phyloP scores from a whole-genome alignment of 2,888 invertebrate genomes.

The Lordiphosa fenestrarum region DNA sequence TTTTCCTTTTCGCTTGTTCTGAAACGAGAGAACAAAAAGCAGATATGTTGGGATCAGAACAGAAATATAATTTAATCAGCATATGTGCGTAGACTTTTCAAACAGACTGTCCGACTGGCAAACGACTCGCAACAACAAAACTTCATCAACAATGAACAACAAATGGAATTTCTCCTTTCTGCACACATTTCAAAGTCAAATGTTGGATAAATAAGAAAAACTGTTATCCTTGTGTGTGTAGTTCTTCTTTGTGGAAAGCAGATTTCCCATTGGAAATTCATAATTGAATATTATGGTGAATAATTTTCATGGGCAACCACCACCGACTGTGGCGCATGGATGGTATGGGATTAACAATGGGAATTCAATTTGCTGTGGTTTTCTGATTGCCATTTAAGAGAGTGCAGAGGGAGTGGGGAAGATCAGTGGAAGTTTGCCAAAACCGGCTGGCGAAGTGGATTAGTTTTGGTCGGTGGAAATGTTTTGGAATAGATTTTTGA shows the following conservation, averaged over 20 bases:
- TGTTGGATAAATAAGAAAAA: conserved; percentile 37
- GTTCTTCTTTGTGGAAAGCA: conserved; percentile 5
- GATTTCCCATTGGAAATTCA: conserved; percentile 30
- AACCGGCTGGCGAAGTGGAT: no score
- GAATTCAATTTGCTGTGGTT: conserved; percentile 26
- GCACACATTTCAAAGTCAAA: conserved; percentile 36
- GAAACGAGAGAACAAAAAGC: not conserved
- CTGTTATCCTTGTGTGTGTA: conserved; percentile 19
- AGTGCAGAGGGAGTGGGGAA: not conserved
- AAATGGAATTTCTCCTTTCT: conserved; percentile 27
- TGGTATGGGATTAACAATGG: conserved; percentile 36
- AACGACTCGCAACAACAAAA: not conserved
- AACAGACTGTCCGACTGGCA: conserved; percentile 15
- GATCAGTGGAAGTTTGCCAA: no score
- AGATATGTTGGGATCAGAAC: conserved; percentile 19
- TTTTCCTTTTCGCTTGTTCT: not conserved
- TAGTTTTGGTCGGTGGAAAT: no score
- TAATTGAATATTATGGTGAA: conserved; percentile 38
- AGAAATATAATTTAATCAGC: conserved; percentile 52
- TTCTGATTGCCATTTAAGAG: conserved; percentile 3
- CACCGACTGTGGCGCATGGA: conserved; percentile 14
- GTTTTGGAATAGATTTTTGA: no score
- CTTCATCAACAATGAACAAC: not conserved
- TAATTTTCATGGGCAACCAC: not conserved
- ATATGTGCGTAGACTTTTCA: conserved; percentile 35